Percentiles rank a stretch among this genome's conserved stretches.
Evolutionary conservation across 1,140 invertebrate species (phyloP).

Genomic region (Brachionus calyciflorus): DNA sequence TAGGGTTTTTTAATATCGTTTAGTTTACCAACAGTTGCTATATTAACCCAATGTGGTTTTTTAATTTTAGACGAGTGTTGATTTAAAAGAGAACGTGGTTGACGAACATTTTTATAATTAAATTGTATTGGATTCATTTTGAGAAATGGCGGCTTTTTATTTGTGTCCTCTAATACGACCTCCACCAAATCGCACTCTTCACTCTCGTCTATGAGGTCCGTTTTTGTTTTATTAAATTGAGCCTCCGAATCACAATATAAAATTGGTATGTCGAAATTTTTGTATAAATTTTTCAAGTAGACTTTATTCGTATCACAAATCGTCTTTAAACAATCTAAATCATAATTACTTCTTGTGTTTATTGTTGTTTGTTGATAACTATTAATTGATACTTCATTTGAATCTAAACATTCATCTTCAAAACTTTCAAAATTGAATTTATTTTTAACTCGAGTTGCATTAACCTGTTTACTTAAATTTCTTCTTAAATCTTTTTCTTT

Average conservation of each 20-base stretch:
- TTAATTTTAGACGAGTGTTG: background rate
- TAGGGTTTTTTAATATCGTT: background rate
- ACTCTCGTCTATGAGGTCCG: slow-evolving; percentile 16
- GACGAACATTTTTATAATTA: slow-evolving; percentile 40
- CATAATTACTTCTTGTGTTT: background rate
- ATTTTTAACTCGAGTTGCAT: background rate
- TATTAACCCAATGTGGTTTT: slow-evolving; percentile 32
- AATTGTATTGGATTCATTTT: slow-evolving; percentile 44
- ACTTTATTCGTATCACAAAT: slow-evolving; percentile 23
- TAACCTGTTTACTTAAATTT: slow-evolving; percentile 20
- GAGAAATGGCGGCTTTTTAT: background rate
- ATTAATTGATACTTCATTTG: background rate
- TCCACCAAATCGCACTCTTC: background rate
- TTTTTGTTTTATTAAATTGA: background rate
- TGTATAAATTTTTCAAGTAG: slow-evolving; percentile 23
- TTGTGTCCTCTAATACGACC: background rate
- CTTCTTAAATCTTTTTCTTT: no score
- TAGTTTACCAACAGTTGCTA: slow-evolving; percentile 9
- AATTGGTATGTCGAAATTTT: slow-evolving; percentile 33
- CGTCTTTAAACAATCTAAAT: slow-evolving; percentile 35
- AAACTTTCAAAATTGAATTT: background rate
- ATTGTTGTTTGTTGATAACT: background rate
- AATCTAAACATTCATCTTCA: no score
- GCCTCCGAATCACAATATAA: slow-evolving; percentile 15
- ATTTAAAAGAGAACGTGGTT: background rate